Evolutionary conservation across 2,888 invertebrate species (phyloP), one percentile per base, ranked within the genome.

Genomic region (Tachina fera): DNA sequence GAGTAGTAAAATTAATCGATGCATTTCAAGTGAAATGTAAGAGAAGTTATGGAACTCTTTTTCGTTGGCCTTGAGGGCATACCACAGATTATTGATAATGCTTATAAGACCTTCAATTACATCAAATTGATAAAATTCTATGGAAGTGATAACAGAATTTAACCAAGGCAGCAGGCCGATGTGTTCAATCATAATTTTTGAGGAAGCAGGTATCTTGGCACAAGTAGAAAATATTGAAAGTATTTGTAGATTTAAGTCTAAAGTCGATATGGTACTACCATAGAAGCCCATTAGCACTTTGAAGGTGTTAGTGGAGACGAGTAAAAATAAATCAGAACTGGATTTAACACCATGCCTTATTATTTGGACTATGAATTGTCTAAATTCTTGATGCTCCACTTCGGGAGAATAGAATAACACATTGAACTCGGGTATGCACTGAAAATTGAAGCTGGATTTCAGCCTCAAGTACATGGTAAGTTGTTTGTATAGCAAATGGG

Each of bases 361-460:
- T 10, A 97, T 93, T 88, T 96, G 94, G 11, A 98, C 93, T 49
- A 98, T 95, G 95, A 98, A 98, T 41, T 94, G 93, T 61, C 97
- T 94, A 89, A 97, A 96, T 0, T 94, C 94, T 22, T 94, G 94
- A 75, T 95, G 94, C 88, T 96, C 95, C 0, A 96, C 94, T 78
- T 96, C 96, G 11, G 96, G 94, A 86, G 96, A 97, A 90, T 97
- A 96, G 90, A 98, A 96, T 51, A 98, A 94, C 72, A 96, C 96
- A 84, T 97, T 95, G 90, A 98, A 96, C 91, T 98, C 98, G 0
- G 98, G 98, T n/a, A 98, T 96, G 4, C 95, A 94, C 14, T 95
- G 94, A 16, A 98, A 93, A 90, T 97, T 96, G 16, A 98, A 94
- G 10, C 94, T 94, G 13, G 96, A 95, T 91, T 97, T 97, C 2